Base-by-base conservation (phyloP, 2,113 vertebrate species). In the Phalacrocorax brasilianus region DNA sequence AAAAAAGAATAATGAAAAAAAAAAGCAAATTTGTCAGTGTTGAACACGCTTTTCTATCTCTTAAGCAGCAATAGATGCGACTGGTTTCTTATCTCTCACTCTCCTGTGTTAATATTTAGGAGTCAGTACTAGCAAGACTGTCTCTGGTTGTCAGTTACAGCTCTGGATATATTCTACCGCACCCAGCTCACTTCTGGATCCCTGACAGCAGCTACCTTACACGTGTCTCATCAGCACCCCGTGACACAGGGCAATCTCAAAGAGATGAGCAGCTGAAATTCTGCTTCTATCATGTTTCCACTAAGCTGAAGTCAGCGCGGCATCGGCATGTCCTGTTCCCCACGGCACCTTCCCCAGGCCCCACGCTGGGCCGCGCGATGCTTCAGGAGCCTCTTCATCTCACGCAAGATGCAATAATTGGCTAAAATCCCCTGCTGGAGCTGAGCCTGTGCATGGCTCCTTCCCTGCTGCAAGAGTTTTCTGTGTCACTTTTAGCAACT, bases 231-330 rank as follows among this genome's bases (percentile, higher is more conserved):
- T 83, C 88, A 88, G 67, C 47, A 28, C 17, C 42, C 35, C n/a
- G 33, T 44, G 65, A 44, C 45, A 61, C 0, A 0, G 47, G 33
- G 44, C 68, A 47, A 24, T 28, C 56, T 65, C 79, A 56, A 56
- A 93, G 61, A 61, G 15, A 38, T 0, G 0, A 83, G 56, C 38
- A 74, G 47, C 65, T 68, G 59, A 74, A 91, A 56, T 49, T 28
- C 56, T 87, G 27, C 38, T 74, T 44, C 75, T 67, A 6, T 44
- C 47, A 2, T 11, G 53, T 68, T 81, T 62, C 75, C 55, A 52
- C 59, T 20, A 53, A 84, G 88, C 27, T 0, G 0, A 42, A 84
- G 22, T 11, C 75, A 52, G 82, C 0, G 1, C 1, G 1, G 53
- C 22, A 6, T 33, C 9, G 1, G 42, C n/a, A 24, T 0, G 0